Base-by-base conservation (phyloP, 2,888 invertebrate species). In the Fragum fragum region DNA sequence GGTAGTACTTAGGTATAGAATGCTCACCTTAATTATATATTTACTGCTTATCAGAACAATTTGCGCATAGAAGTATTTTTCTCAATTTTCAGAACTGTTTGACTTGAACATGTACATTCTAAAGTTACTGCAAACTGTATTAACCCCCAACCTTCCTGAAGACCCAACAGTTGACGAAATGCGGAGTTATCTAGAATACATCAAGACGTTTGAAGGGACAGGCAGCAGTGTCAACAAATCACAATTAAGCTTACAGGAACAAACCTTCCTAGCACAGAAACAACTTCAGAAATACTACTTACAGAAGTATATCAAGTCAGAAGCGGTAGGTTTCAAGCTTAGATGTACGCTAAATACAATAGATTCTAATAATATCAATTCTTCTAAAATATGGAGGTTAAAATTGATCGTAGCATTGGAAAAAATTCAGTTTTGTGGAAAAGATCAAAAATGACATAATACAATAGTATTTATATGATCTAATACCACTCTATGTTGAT, bases 221-320 rank as follows among this genome's bases (percentile, higher is more conserved):
- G 80, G 73, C 14, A 76, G 72, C 11, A 75, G 66, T 0, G 39
- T 28, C 21, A 76, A 59, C 2, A 69, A 73, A 16, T 81, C 85
- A 18, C 36, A 36, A 7, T 66, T 85, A 1, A 83, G 78, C 72
- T 57, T 85, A 29, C 85, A 85, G 32, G 85, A 85, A 53, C 85
- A 85, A 32, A 85, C 85, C 11, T 85, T 85, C 36, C 68, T 85
- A 29, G 85, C 85, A 0, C 85, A 85, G 63, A 85, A 83, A 72
- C 85, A 85, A 47, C 75, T 85, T 9, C 85, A 85, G 73, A 85
- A 83, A 61, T 85, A 85, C 55, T 70, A 68, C 73, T 66, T 83
- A 0, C 76, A 75, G 29, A 82, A 85, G 55, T 68, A 78, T 26
- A 73, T 82, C 18, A 85, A 85, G 28, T 78, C 78, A 6, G 75